Evolutionary conservation across 2,888 invertebrate species (phyloP).

Genomic region (Cheilosia urbana): DNA sequence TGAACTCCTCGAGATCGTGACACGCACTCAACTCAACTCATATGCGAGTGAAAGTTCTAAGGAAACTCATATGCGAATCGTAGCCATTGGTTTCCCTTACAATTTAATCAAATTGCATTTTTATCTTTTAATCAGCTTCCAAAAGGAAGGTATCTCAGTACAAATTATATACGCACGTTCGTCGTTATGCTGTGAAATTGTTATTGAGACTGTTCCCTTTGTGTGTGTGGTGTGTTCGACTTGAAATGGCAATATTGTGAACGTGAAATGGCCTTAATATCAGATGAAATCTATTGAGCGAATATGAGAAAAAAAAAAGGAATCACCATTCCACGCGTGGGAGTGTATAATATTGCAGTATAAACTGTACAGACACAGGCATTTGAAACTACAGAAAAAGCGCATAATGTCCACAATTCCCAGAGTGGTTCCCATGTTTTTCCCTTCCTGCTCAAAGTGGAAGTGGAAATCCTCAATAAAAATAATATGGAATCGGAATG

Average conservation of each 20-base stretch:
- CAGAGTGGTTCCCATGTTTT: not conserved
- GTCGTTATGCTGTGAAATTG: constrained; percentile 39
- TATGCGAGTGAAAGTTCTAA: not conserved
- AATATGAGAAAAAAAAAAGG: not conserved
- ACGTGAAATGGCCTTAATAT: constrained; percentile 59
- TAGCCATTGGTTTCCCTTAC: constrained; percentile 9
- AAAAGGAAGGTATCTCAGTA: not conserved
- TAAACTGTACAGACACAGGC: not conserved
- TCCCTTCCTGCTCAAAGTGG: not conserved
- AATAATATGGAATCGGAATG: not conserved
- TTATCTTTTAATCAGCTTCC: constrained; percentile 53
- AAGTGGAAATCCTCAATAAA: constrained; percentile 10
- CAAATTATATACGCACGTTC: constrained; percentile 48
- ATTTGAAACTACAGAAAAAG: constrained; percentile 12
- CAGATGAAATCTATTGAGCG: constrained; percentile 27
- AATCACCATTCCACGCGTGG: constrained; percentile 1
- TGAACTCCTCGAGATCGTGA: no score
- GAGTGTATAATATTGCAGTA: constrained; percentile 3
- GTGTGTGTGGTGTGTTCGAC: constrained; percentile 32
- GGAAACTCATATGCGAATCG: not conserved
- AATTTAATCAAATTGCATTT: constrained; percentile 64
- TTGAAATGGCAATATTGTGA: constrained; percentile 47
- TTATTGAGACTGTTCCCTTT: constrained; percentile 50
- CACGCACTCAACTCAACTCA: not conserved
- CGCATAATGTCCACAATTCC: not conserved